phyloP scores from a whole-genome alignment of 2,888 invertebrate species.

The Acanthosepion esculentum region DNA sequence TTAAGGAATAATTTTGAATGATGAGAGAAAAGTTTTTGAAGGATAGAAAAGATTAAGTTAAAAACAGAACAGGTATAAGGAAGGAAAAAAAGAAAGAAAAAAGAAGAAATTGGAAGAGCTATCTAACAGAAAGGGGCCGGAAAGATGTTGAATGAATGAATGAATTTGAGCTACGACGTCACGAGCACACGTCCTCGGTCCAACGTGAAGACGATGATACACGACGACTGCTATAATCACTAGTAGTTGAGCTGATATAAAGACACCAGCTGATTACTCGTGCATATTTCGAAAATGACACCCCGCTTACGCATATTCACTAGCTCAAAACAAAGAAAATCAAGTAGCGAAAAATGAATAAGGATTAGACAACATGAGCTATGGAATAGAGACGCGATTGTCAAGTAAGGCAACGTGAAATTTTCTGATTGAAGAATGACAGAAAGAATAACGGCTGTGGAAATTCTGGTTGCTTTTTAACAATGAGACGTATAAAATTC shows the following conservation, averaged over 20 bases:
- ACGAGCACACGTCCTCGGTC: not conserved
- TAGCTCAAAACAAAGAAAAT: not conserved
- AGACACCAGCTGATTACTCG: not conserved
- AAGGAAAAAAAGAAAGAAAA: not conserved
- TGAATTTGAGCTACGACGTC: not conserved
- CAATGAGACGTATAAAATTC: not conserved
- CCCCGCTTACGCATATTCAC: not conserved
- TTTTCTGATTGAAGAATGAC: not conserved
- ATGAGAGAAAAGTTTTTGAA: not conserved
- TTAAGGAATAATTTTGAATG: not conserved
- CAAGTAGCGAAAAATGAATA: not conserved
- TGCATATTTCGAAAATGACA: not conserved
- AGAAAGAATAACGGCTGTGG: too few relatives aligned
- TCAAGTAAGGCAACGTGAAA: not conserved
- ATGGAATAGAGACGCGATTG: not conserved
- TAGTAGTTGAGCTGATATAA: not conserved
- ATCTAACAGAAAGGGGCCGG: not conserved
- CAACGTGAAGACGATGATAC: not conserved
- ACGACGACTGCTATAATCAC: not conserved
- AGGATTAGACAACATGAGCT: not conserved
- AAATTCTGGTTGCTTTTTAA: not conserved
- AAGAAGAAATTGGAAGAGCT: not conserved
- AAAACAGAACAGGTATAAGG: not conserved
- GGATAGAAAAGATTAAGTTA: not conserved
- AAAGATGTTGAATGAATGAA: not conserved